Percentiles rank a stretch among this genome's conserved stretches.
phyloP scores from a whole-genome alignment of 2,113 vertebrate genomes.

The Hemiprocne comata region DNA sequence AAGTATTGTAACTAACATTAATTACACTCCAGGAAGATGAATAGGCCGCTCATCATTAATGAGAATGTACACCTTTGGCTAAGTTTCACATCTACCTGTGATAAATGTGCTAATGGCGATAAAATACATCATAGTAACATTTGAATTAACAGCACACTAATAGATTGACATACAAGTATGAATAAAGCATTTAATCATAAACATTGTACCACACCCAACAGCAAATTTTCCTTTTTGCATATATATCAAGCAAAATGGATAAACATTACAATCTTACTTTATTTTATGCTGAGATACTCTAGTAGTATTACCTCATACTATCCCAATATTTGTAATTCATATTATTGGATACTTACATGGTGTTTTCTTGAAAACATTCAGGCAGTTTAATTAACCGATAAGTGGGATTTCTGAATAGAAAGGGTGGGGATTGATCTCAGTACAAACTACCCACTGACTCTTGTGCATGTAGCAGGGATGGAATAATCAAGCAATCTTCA shows the following conservation, averaged over 20 bases:
- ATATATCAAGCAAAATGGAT: constrained; percentile 46
- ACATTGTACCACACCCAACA: constrained; percentile 73
- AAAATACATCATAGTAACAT: constrained; percentile 87
- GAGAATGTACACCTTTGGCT: constrained; percentile 89
- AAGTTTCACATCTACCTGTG: constrained; percentile 88
- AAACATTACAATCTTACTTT: constrained; percentile 40
- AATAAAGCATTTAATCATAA: constrained; percentile 86
- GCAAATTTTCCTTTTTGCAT: constrained; percentile 69
- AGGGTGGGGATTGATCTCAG: constrained; percentile 6
- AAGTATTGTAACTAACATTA: constrained; percentile 84
- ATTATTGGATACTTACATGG: neutral
- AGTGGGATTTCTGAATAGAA: constrained; percentile 36
- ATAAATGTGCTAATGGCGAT: constrained; percentile 87
- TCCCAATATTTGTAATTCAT: neutral
- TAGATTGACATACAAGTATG: constrained; percentile 84
- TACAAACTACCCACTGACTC: neutral
- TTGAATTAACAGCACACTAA: constrained; percentile 84
- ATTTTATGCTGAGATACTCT: neutral
- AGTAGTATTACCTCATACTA: neutral
- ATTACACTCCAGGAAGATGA: constrained; percentile 85
- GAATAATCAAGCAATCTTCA: neutral
- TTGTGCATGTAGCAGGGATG: neutral
- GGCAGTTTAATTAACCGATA: constrained; percentile 14
- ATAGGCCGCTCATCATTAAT: constrained; percentile 90
- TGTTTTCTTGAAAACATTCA: neutral